phyloP scores from a whole-genome alignment of 2,797 vertebrate species.

The Amblyraja radiata region DNA sequence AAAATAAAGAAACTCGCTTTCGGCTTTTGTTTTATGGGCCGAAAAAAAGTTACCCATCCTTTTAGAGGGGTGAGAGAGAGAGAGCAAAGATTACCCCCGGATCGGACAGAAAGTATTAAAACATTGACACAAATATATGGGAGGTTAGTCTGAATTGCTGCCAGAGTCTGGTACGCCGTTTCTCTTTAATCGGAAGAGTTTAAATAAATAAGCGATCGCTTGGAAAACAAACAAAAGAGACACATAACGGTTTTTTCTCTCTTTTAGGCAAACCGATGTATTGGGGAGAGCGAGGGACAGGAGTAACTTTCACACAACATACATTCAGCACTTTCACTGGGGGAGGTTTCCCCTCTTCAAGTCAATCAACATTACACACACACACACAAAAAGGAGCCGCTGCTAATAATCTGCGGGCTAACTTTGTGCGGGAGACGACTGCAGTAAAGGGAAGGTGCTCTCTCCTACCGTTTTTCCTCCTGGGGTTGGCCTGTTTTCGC shows the following conservation, averaged over 20 bases:
- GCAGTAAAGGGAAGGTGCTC: conserved; percentile 28
- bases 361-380: conserved; percentile 22
- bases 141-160: conserved; percentile 2
- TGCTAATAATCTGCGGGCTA: conserved; percentile 1
- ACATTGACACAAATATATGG: not conserved
- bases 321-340: conserved; percentile 55
- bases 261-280: conserved; percentile 45
- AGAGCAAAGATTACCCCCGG: not conserved
- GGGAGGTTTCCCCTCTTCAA: conserved; percentile 39
- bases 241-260: conserved; percentile 56
- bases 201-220: conserved; percentile 20
- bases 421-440: conserved; percentile 19
- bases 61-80: too few relatives aligned
- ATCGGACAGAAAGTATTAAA: not conserved
- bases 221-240: conserved; percentile 39
- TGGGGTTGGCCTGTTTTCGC: conserved; percentile 98
- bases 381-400: not conserved
- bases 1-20: not conserved
- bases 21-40: not conserved
- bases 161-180: not conserved
- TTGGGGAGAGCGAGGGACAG: conserved; percentile 42
- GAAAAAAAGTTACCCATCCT: conserved; percentile 3
- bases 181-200: conserved; percentile 16
- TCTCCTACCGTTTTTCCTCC: conserved; percentile 96
- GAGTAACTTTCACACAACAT: conserved; percentile 55